These are phyloP conservation scores for Octonoba sinensis DNA, from an alignment of 2,888 invertebrate genomes.

Conservation along the genomic window DNA sequence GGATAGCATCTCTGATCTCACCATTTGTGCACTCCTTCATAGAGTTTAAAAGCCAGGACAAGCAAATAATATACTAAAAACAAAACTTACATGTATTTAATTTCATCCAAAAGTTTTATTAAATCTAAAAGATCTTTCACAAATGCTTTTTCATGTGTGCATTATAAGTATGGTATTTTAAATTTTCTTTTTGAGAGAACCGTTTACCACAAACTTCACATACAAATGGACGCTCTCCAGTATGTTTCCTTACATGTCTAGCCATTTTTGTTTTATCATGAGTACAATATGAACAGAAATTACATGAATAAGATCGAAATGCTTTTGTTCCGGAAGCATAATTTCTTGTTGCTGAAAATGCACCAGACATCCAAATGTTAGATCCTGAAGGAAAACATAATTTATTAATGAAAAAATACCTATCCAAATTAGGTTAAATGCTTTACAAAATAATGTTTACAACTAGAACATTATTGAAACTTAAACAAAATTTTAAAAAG, in stretches of 20 bases:
- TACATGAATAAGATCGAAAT: background rate
- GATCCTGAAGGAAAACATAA: background rate
- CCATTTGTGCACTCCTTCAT: too few species aligned
- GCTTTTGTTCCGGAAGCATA: too few species aligned
- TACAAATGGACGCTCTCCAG: slow-evolving; percentile 46
- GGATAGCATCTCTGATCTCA: too few species aligned
- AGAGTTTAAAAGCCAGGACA: too few species aligned
- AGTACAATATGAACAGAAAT: slow-evolving; percentile 9
- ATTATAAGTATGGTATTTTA: slow-evolving; percentile 15
- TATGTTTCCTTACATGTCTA: slow-evolving; percentile 38
- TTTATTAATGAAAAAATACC: background rate
- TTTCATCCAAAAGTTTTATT: too few species aligned
- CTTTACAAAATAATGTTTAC: background rate
- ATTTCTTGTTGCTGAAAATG: background rate
- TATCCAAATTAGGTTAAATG: too few species aligned
- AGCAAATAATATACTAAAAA: too few species aligned
- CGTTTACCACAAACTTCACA: slow-evolving; percentile 33
- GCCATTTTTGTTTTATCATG: slow-evolving; percentile 6
- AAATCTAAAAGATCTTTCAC: too few species aligned
- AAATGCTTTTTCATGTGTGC: background rate
- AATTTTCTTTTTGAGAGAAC: slow-evolving; percentile 36
- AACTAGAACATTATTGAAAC: background rate
- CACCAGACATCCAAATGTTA: background rate
- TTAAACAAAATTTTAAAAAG: too few species aligned
- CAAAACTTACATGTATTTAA: too few species aligned